Base-by-base conservation (phyloP, 1,140 invertebrate species). In the Drosophila parabipectinata region DNA sequence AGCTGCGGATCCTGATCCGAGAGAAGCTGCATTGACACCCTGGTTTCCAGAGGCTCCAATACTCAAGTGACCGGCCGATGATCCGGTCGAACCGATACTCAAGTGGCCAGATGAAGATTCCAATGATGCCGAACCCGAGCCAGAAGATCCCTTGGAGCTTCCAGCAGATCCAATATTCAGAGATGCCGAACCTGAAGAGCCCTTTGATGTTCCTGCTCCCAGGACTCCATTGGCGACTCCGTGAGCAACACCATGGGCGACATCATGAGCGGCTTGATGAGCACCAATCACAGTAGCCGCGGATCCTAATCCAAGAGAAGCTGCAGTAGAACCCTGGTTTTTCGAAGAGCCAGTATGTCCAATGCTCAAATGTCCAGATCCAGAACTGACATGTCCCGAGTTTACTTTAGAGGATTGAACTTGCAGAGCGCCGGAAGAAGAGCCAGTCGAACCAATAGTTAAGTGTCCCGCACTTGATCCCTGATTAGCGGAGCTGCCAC, bases 121-220 rank as follows among this genome's bases (percentile, higher is more conserved):
- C 2, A 62, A 15, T 0, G 59, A 56, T 1, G 51, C 26, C 7
- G 59, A 62, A 6, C 59, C 52, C 1, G 37, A 57, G 5, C 14
- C 41, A 44, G 41, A 2, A 30, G 60, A 57, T 45, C n/a, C 53
- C 15, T 32, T 57, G 0, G 54, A 61, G 14, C 34, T 51, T 15
- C 37, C 59, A 15, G 39, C 30, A 15, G 26, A 24, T 3, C 54
- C 58, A 37, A 60, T 60, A 24, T 32, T 60, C 14, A 37, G 3
- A 10, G 32, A 34, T 34, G 32, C 32, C 32, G 32, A 10, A 10
- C 32, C 32, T 7, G 34, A 37, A 37, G 34, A 37, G 3, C 34
- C 34, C 3, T 12, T 37, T 12, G 34, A 37, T n/a, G 24, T 14
- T 21, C 12, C 59, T 21, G 18, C 4, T 30, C 9, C 53, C 12